phyloP scores from a whole-genome alignment of 2,113 vertebrate genomes.

The Crotalus horridus region DNA sequence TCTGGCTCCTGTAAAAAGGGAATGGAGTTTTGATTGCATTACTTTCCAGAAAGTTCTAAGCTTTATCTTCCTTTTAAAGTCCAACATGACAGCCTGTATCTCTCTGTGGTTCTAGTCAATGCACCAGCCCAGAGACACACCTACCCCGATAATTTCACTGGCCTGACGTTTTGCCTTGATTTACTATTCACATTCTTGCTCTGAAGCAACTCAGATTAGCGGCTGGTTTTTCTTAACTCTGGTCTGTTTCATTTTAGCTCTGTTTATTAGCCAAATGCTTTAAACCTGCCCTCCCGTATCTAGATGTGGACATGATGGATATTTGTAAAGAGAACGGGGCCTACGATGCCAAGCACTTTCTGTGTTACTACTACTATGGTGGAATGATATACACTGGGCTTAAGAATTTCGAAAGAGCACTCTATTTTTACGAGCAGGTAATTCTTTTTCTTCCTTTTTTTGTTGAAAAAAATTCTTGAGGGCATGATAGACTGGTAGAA shows the following conservation, averaged over 20 bases:
- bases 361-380: slow-evolving; percentile 98
- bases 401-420: slow-evolving; percentile 97
- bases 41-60: background rate
- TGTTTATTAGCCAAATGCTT: slow-evolving; percentile 99
- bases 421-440: slow-evolving; percentile 99
- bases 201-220: slow-evolving; percentile 13
- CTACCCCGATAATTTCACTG: background rate
- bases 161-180: background rate
- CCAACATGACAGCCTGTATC: background rate
- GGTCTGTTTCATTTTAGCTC: slow-evolving; percentile 76
- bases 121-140: background rate
- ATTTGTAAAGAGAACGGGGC: slow-evolving; percentile 99
- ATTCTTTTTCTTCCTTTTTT: slow-evolving; percentile 17
- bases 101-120: background rate
- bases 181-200: background rate
- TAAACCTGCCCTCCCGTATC: slow-evolving; percentile 93
- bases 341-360: slow-evolving; percentile 98
- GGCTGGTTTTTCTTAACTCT: slow-evolving; percentile 40
- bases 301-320: slow-evolving; percentile 99
- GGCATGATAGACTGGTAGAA: too few species aligned
- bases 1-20: background rate
- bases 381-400: slow-evolving; percentile 99
- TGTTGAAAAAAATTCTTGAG: too few species aligned
- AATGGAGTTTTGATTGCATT: background rate
- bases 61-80: background rate